Base-by-base conservation (phyloP, 2,797 vertebrate species). In the Microtus californicus region DNA sequence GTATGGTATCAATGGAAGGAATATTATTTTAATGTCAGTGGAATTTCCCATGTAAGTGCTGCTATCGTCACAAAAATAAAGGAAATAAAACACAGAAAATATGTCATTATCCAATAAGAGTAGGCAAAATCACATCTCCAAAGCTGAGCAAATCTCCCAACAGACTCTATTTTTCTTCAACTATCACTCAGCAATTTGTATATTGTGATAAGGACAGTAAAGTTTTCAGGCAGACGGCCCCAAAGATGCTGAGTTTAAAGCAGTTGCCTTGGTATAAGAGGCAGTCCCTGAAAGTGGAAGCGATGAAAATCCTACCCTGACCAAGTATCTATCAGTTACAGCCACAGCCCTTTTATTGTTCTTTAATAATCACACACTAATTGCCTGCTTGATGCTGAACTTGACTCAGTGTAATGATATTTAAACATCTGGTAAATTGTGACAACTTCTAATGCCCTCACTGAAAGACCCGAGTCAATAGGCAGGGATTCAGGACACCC, bases 1-100 rank as follows among this genome's bases (percentile, higher is more conserved):
- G 96, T 97, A 79, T 25, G 48, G 91, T 97, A 89, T 97, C 97
- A 94, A 43, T 96, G 48, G 54, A 56, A 21, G 54, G 54, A 95
- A 91, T 78, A 91, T 34, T 4, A 4, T 90, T 96, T 98, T 96
- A 97, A 95, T 94, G 82, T 93, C 67, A 90, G 2, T 56, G 29
- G n/a, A 97, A 92, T 51, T 21, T 81, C 82, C 56, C 79, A 78
- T 71, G 69, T 17, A 63, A 95, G 45, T 77, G 78, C 87, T 71
- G 11, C 0, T 63, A 40, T 63, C 0, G 1, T 88, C 80, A 86
- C 96, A 97, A 97, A 97, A 97, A 96, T 79, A 91, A 31, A 43
- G 37, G 74, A 87, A 96, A 90, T 93, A 23, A 90, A 97, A 97
- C n/a, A 37, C 56, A 15, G 3, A 77, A 9, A 63, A 8, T 8